Evolutionary conservation across 2,113 vertebrate species (phyloP).

Genomic region (Climacteris rufus): DNA sequence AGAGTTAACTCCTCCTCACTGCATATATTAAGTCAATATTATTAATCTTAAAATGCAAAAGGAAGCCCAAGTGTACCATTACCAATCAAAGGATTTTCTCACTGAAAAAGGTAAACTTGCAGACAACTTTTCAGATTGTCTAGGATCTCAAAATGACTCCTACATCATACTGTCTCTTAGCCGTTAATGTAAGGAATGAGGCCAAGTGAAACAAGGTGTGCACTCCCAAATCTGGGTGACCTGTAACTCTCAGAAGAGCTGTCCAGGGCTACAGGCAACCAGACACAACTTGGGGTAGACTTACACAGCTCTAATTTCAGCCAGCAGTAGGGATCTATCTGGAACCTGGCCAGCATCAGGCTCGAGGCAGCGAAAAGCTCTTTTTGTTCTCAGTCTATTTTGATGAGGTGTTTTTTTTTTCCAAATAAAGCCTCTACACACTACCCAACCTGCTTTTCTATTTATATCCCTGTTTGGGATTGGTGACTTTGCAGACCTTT

Average conservation of each 20-base stretch:
- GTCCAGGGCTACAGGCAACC: not conserved
- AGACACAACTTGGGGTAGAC: not conserved
- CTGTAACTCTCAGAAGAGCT: not conserved
- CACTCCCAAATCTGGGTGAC: not conserved
- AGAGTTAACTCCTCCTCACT: not conserved
- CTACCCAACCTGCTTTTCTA: not conserved
- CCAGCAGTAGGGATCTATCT: not conserved
- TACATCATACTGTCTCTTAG: not conserved
- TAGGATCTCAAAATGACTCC: not conserved
- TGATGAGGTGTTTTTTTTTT: fast-evolving
- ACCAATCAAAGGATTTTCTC: not conserved
- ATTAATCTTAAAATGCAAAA: not conserved
- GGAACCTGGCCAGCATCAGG: not conserved
- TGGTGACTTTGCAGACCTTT: not conserved
- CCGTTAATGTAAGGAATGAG: not conserved
- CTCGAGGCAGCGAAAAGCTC: not conserved
- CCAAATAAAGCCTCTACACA: not conserved
- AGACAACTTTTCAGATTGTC: not conserved
- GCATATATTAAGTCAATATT: not conserved
- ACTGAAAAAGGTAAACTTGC: not conserved
- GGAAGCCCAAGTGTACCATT: not conserved
- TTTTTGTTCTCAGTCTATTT: not conserved
- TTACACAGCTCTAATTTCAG: not conserved
- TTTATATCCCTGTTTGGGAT: not conserved
- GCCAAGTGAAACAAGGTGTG: not conserved